A percentile compares a stretch with the other conserved stretches of the same genome.
phyloP scores from a whole-genome alignment of 2,888 invertebrate species.

The Sinohyriopsis cumingii region DNA sequence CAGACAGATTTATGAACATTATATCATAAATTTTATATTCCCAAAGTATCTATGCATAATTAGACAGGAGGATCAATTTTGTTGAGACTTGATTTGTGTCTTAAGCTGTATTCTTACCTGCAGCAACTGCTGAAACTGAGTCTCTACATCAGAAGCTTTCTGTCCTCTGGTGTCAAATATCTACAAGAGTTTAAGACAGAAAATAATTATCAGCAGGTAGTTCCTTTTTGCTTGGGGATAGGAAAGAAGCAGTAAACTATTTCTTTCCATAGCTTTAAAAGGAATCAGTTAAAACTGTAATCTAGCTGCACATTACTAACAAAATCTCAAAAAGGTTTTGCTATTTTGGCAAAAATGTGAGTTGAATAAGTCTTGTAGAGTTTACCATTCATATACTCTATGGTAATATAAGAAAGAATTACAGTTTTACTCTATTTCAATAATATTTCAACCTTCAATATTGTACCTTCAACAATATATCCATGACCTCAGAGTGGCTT shows the following conservation, averaged over 20 bases:
- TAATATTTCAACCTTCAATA: too few species aligned
- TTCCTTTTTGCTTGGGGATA: too few species aligned
- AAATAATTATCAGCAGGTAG: not conserved
- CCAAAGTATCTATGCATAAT: too few species aligned
- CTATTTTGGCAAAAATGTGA: not conserved
- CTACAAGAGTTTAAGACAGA: slow-evolving; percentile 27
- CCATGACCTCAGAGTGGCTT: slow-evolving; percentile 9
- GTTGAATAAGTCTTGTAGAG: not conserved
- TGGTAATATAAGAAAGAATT: too few species aligned
- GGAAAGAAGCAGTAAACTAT: too few species aligned
- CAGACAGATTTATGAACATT: too few species aligned
- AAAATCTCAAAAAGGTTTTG: not conserved
- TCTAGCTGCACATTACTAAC: not conserved
- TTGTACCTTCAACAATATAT: too few species aligned
- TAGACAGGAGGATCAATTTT: too few species aligned
- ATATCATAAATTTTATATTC: too few species aligned
- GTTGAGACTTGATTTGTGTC: too few species aligned
- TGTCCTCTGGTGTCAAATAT: slow-evolving; percentile 43
- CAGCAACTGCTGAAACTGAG: slow-evolving; percentile 43
- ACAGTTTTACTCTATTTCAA: too few species aligned
- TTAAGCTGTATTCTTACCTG: slow-evolving; percentile 34
- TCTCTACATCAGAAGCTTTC: slow-evolving; percentile 37
- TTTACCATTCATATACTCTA: not conserved
- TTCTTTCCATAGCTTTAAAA: too few species aligned
- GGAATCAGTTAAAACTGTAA: slow-evolving; percentile 1